Base-by-base conservation (phyloP, 2,113 vertebrate genomes). In the Semicossyphus pulcher region DNA sequence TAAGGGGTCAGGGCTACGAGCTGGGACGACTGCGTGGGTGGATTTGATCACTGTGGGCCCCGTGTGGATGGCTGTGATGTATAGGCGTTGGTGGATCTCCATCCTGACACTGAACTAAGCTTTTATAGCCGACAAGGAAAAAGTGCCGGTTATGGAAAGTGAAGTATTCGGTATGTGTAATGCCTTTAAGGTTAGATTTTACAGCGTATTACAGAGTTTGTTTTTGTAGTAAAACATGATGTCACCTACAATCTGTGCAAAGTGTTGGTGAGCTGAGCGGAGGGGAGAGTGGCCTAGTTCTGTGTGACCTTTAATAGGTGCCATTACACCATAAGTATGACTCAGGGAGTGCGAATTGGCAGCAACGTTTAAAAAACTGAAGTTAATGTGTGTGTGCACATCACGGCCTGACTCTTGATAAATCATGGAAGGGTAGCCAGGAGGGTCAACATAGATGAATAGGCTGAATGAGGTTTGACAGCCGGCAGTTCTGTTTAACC, bases 21-120 rank as follows among this genome's bases (percentile, higher is more conserved):
- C 51, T n/a, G 7, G 65, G 49, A 75, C 41, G n/a, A 77, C 69
- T 67, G 78, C 56, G 12, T 42, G 54, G 72, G 44, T 32, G 83
- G 89, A 78, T 80, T 41, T 48, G 83, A 64, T 83, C 90, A 85
- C 91, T 83, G 88, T 45, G 85, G 90, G 89, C 79, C 84, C 45
- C 36, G 29, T 39, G 57, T 36, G 62, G 52, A 54, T 81, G 41
- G 21, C 59, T 4, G 20, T 29, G 29, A n/a, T n/a, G n/a, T n/a
- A n/a, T n/a, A n/a, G n/a, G n/a, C n/a, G n/a, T n/a, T n/a, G n/a
- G n/a, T n/a, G n/a, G n/a, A n/a, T n/a, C 76, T 23, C 15, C 39
- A 23, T 21, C 48, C 52, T 23, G 47, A 78, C 63, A 47, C 45
- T 1, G 53, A 45, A 34, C 42, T 14, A 5, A 57, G 25, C 28